Base-by-base conservation (phyloP, 1,140 invertebrate species). In the Helicorthomorpha holstii region DNA sequence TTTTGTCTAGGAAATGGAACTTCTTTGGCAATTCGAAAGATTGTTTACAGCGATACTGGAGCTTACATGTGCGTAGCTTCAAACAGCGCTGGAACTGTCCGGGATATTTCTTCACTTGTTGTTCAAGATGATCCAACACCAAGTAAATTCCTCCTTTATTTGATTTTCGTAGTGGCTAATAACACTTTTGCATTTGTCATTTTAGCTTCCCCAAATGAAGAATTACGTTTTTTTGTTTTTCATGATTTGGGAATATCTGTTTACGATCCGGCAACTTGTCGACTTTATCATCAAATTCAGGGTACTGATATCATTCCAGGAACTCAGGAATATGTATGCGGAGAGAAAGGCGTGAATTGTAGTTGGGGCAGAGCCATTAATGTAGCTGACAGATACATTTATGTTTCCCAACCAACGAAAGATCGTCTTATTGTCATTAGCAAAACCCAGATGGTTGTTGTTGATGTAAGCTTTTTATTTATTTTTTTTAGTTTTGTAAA, bases 11-110 rank as follows among this genome's bases (percentile, higher is more conserved):
- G 64, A n/a, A 81, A 82, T 57, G 80, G 80, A 24, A 82, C 80
- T 1, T 76, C 77, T 41, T 64, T 85, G 27, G 71, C 75, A 25
- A 72, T 85, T 10, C 71, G 71, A 45, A 74, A 77, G 48, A 80
- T 83, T 46, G 74, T 73, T 47, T 83, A 80, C 60, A 75, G 29
- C 19, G 57, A 61, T 55, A 82, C 80, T 0, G 83, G 82, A 3
- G 79, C 80, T 1, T 85, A 84, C 64, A 83, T 83, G 77, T 85
- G 83, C 61, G 75, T 79, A 60, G 82, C 78, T 0, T 75, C 72
- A 14, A 84, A 79, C 62, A 69, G 75, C 41, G 82, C 80, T 1
- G 82, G 82, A 3, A 68, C 76, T 48, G 77, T 78, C 27, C 67
- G 81, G 46, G 81, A 83, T 59, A 81, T 83, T 43, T 79, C 79